These are phyloP conservation scores for Tylochromis polylepis DNA, from an alignment of 2,113 vertebrate genomes.

Conservation along the genomic window DNA sequence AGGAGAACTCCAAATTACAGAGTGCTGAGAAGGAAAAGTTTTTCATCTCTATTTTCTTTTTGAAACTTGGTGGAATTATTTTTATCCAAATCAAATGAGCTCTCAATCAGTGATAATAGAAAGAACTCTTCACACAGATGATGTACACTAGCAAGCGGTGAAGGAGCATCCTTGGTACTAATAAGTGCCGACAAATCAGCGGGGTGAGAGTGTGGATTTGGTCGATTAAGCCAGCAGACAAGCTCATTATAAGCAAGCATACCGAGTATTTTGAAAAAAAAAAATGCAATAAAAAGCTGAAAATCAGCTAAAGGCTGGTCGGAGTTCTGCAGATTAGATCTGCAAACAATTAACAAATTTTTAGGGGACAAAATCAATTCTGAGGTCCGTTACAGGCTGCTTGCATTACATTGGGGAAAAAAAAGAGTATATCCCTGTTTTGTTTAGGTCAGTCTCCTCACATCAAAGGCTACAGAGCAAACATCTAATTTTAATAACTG, in stretches of 20 bases:
- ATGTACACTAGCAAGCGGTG: background rate
- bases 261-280: background rate
- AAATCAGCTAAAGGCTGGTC: background rate
- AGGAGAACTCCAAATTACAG: background rate
- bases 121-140: conserved; percentile 1
- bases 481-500: conserved; percentile 6
- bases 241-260: conserved; percentile 3
- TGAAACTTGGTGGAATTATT: background rate
- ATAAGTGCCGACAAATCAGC: conserved; percentile 20
- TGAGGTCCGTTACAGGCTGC: background rate
- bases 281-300: background rate
- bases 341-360: background rate
- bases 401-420: background rate
- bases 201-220: conserved; percentile 5
- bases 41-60: background rate
- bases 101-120: conserved; percentile 4
- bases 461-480: conserved; percentile 1
- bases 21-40: background rate
- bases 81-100: background rate
- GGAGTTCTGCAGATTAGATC: background rate
- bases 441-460: background rate
- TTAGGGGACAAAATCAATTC: background rate
- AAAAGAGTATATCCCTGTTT: background rate
- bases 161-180: background rate
- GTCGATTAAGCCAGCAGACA: conserved; percentile 18